Percentiles rank a stretch among this genome's conserved stretches.
phyloP scores from a whole-genome alignment of 2,797 vertebrate species.

The Uromys caudimaculatus region DNA sequence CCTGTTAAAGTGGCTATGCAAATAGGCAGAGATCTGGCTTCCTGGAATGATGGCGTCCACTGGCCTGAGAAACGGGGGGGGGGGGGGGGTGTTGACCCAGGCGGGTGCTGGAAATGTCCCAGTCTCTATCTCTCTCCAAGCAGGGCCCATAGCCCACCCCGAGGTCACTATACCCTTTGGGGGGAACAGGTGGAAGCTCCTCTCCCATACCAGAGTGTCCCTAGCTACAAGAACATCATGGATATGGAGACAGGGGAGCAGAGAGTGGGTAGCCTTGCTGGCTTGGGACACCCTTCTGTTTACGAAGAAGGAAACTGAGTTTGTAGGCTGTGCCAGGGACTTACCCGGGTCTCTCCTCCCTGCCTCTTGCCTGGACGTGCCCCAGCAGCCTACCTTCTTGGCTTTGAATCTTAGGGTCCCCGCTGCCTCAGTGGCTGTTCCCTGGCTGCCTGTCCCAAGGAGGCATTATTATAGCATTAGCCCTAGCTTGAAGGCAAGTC shows the following conservation, averaged over 20 bases:
- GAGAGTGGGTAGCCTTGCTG: neutral
- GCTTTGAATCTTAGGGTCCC: too few relatives aligned
- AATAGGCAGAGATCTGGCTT: slow-evolving; percentile 64
- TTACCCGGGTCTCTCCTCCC: neutral
- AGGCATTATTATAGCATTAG: neutral
- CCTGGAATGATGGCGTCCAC: slow-evolving; percentile 58
- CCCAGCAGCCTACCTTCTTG: neutral
- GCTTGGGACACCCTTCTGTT: neutral
- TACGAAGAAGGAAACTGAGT: slow-evolving; percentile 62
- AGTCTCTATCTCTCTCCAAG: neutral
- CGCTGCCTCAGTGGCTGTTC: neutral
- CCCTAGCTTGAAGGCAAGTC: neutral
- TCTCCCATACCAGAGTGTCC: rapidly evolving
- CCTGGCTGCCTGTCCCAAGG: neutral
- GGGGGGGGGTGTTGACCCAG: neutral
- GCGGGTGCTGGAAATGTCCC: neutral
- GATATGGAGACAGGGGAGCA: neutral
- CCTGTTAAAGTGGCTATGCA: slow-evolving; percentile 74
- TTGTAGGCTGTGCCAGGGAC: neutral
- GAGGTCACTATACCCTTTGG: rapidly evolving
- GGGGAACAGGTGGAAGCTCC: rapidly evolving
- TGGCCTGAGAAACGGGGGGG: slow-evolving; percentile 63
- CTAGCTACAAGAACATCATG: rapidly evolving
- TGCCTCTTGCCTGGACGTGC: neutral
- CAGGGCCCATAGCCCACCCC: too few relatives aligned